phyloP scores from a whole-genome alignment of 2,888 invertebrate genomes.

The Xanthostigma xanthostigma region DNA sequence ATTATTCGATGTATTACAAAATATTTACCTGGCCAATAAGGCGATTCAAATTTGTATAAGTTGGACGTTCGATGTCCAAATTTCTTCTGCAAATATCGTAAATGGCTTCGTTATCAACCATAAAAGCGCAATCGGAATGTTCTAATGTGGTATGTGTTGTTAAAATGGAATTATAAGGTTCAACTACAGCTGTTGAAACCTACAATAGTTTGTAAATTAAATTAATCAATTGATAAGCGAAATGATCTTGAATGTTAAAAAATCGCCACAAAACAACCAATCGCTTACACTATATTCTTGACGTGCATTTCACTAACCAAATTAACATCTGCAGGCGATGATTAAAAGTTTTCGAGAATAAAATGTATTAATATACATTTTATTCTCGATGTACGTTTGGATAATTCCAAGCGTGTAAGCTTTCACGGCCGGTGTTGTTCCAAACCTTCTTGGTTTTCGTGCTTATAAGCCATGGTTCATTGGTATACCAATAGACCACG shows the following conservation, averaged over 20 bases:
- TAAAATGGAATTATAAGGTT: constrained; percentile 85
- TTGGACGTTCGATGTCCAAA: constrained; percentile 69
- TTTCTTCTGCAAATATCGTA: constrained; percentile 81
- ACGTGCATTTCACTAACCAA: too few relatives aligned
- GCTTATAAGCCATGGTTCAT: too few relatives aligned
- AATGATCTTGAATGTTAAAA: background rate
- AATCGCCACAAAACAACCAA: background rate
- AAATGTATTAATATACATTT: too few relatives aligned
- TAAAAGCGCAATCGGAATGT: constrained; percentile 81
- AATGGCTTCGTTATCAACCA: constrained; percentile 84
- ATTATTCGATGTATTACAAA: background rate
- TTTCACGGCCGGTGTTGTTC: too few relatives aligned
- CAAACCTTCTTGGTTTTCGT: too few relatives aligned
- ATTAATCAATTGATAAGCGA: background rate
- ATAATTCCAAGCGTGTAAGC: too few relatives aligned
- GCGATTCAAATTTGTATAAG: constrained; percentile 76
- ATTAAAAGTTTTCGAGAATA: too few relatives aligned
- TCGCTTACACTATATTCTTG: background rate
- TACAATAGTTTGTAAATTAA: constrained; percentile 23
- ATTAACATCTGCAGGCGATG: too few relatives aligned
- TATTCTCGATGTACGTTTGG: too few relatives aligned
- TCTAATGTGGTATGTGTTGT: constrained; percentile 82
- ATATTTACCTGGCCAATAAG: constrained; percentile 54
- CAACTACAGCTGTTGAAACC: constrained; percentile 68
- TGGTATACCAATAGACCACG: too few relatives aligned